Evolutionary conservation across 2,888 invertebrate genomes (phyloP), one percentile per base, ranked within the genome.

Genomic region (Athalia rosae): DNA sequence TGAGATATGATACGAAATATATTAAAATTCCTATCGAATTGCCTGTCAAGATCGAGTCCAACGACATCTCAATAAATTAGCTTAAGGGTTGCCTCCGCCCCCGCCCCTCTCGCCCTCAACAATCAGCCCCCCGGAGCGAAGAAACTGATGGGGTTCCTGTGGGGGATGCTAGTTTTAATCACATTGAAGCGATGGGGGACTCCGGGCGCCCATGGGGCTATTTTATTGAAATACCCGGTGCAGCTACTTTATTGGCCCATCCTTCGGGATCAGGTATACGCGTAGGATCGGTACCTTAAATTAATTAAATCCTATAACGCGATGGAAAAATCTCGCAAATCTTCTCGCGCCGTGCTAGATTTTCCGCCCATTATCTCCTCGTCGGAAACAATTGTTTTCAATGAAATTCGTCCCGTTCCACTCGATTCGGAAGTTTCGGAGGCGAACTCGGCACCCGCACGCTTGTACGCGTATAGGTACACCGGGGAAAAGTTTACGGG

Each of bases 101-200:
- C 82, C 79, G 80, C 83, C 81, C 84, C 28, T 28, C 28, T 28
- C 28, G 28, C 28, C 85, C 85, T 83, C 85, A 83, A 85, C 87
- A 89, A 89, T 89, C 89, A 87, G 84, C 87, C 89, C 87, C 89
- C 89, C 86, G 86, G 83, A 79, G 89, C 82, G 87, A 84, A 82
- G 80, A 79, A 80, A 79, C 82, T 80, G 82, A 80, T 82, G 82
- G 81, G 81, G 82, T 80, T 84, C 84, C 79, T 74, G 71, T 80
- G 82, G 81, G 81, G 79, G 71, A 82, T 81, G 85, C 83, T 85
- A 84, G 86, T 87, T 89, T 89, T 89, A 89, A 89, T 89, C 89
- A 89, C 87, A 77, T 77, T 67, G 82, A 85, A 81, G 79, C 77
- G 48, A 62, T 71, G 62, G 69, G 69, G 67, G 69, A 79, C 77